Percentiles rank a stretch among this genome's conserved stretches.
These are phyloP conservation scores for Brachylomia viminalis DNA, from an alignment of 2,888 invertebrate genomes.

Conservation along the genomic window DNA sequence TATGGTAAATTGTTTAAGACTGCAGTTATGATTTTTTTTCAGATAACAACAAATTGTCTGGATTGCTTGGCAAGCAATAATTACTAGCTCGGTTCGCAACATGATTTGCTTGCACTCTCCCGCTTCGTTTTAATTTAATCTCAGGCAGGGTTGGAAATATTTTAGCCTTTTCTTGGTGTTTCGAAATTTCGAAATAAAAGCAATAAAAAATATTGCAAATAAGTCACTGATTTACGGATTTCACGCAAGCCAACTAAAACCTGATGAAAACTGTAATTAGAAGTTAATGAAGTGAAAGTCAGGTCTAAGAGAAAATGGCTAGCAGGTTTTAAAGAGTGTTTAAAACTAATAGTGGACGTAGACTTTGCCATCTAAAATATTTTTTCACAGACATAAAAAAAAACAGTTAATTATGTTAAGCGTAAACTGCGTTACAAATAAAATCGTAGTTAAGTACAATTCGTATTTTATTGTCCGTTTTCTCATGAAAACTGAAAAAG, in stretches of 20 bases:
- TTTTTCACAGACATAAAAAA: neutral
- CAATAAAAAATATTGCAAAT: too few species aligned
- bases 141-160: neutral
- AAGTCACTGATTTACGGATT: neutral
- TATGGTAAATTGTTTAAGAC: neutral
- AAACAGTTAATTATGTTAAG: neutral
- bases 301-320: neutral
- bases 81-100: constrained; percentile 6
- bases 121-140: constrained; percentile 31
- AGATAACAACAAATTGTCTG: neutral
- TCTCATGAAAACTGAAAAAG: neutral
- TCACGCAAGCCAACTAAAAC: neutral
- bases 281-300: constrained; percentile 13
- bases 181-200: neutral
- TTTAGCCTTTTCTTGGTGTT: constrained; percentile 5
- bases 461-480: neutral
- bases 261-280: neutral
- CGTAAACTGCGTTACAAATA: neutral
- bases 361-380: neutral
- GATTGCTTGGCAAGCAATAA: constrained; percentile 2
- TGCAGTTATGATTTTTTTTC: neutral
- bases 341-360: neutral
- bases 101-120: constrained; percentile 15
- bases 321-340: neutral
- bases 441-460: neutral